Evolutionary conservation across 2,888 invertebrate genomes (phyloP), one percentile per base, ranked within the genome.

Genomic region (Rhimphoctona megacephalus): DNA sequence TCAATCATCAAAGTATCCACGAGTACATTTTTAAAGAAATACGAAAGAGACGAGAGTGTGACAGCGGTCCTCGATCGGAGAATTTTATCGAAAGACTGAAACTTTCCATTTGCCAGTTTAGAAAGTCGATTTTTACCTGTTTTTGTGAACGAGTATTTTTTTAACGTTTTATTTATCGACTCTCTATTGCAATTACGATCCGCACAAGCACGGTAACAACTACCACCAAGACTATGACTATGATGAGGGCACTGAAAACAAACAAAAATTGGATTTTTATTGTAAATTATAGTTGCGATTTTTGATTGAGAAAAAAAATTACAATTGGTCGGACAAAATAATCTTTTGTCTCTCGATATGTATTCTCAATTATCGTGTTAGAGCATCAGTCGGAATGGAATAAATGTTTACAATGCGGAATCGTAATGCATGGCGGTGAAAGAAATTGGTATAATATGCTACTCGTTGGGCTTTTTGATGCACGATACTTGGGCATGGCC

Each of bases 401-500:
- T 52, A 22, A 36, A 36, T 46, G 61, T 73, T 81, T 69, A 30
- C 52, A 46, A 52, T 54, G 43, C 66, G 39, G 30, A 81, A 74
- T 81, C 54, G 52, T 69, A 49, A 57, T 67, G 19, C 70, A 57
- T 25, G 39, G 69, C 57, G 67, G 69, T 43, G 46, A 76, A 82
- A 54, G 69, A 82, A 76, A 76, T 82, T 82, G 69, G 25, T 67
- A 49, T 69, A 81, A 81, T 39, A 69, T 46, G 57, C 54, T 33
- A 11, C 74, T 69, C 33, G 22, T 33, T 61, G 39, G 22, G 81
- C 57, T 78, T 49, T 61, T 49, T 61, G 73, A 86, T 78, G 69
- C 19, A 46, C 52, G 52, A 86, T 78, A 81, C 73, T 78, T 73
- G 70, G 69, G 54, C 70, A 43, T 52, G 67, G 64, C 86, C 86